Evolutionary conservation across 2,113 vertebrate species (phyloP).

Genomic region (Malurus elegans): DNA sequence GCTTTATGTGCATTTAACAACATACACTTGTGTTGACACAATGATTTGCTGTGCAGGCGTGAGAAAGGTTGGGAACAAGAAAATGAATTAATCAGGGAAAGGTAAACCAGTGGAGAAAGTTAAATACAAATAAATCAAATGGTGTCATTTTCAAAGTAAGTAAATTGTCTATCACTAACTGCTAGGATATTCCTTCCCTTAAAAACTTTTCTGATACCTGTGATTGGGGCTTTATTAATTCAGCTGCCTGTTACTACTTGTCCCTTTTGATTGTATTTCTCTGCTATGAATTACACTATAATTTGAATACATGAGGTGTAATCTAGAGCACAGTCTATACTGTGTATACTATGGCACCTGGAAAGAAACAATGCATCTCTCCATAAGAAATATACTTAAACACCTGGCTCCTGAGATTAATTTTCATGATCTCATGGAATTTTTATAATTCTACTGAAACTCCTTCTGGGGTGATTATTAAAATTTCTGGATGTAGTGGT

Average conservation of each 20-base stretch:
- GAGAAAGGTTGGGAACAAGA: background rate
- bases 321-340: background rate
- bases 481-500: background rate
- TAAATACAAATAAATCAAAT: background rate
- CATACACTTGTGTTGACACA: background rate
- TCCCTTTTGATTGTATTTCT: background rate
- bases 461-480: background rate
- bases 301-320: background rate
- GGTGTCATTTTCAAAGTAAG: background rate
- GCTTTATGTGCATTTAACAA: background rate
- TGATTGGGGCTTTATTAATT: background rate
- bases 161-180: background rate
- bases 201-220: background rate
- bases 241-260: background rate
- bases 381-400: background rate
- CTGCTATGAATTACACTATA: background rate
- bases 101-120: background rate
- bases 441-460: background rate
- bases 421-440: background rate
- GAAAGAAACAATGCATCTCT: background rate
- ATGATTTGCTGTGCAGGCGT: background rate
- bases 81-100: background rate
- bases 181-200: background rate
- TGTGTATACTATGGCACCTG: background rate
- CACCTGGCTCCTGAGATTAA: background rate